phyloP scores from a whole-genome alignment of 2,113 vertebrate species.

The Oxyura jamaicensis region DNA sequence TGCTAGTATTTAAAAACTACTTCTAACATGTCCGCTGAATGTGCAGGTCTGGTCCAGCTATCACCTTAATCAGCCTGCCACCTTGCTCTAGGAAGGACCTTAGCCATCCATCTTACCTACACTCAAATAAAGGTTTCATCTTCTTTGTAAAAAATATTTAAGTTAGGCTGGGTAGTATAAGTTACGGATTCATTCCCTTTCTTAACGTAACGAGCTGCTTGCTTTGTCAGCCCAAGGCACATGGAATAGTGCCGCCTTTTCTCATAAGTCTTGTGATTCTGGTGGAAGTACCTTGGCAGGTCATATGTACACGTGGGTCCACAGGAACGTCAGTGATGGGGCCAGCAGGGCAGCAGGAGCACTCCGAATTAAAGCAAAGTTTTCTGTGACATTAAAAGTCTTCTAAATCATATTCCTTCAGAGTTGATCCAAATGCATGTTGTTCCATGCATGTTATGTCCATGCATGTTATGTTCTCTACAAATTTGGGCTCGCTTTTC shows the following conservation, averaged over 20 bases:
- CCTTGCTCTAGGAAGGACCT: neutral
- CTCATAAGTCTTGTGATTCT: neutral
- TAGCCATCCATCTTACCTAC: neutral
- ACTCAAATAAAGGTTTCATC: neutral
- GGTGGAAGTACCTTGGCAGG: rapidly evolving
- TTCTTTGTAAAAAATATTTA: neutral
- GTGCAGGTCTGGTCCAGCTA: neutral
- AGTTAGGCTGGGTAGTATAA: neutral
- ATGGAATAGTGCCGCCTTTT: neutral
- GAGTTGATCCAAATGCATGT: neutral
- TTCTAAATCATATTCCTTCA: neutral
- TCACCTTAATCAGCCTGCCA: neutral
- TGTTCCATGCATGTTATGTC: neutral
- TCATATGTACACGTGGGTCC: rapidly evolving
- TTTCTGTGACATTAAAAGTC: neutral
- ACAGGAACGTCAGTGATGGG: neutral
- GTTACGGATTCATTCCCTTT: neutral
- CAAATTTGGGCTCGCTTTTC: neutral
- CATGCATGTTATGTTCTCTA: neutral
- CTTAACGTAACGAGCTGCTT: neutral
- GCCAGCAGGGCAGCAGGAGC: neutral
- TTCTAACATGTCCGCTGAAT: neutral
- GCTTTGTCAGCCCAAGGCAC: neutral
- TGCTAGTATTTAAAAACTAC: neutral
- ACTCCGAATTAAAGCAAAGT: neutral